Evolutionary conservation across 53 echinoderm and acorn worm species (phyloP).

Genomic region (Pentamera pediparva): DNA sequence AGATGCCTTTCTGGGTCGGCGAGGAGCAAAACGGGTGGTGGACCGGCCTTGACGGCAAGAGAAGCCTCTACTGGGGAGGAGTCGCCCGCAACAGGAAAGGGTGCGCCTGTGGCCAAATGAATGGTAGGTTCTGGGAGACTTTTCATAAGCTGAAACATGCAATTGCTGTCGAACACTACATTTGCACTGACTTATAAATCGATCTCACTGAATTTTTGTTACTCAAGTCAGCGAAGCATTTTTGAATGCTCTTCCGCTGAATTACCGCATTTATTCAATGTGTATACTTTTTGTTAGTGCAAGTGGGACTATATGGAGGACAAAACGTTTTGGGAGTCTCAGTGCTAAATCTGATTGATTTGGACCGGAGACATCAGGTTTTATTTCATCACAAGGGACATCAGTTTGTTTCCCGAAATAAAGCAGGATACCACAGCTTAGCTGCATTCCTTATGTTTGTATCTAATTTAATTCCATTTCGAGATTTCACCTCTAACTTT

Average conservation of each 20-base stretch:
- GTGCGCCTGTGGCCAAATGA: slow-evolving; percentile 11
- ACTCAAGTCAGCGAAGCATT: no score
- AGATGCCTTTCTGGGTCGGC: slow-evolving; percentile 10
- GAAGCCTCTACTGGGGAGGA: slow-evolving; percentile 50
- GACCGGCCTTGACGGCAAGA: slow-evolving; percentile 43
- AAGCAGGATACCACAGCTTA: neutral
- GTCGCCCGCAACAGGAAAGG: slow-evolving; percentile 13
- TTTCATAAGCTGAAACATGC: neutral
- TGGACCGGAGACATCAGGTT: no score
- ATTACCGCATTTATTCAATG: no score
- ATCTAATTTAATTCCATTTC: neutral
- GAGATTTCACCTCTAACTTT: no score
- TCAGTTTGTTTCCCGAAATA: neutral
- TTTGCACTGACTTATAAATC: neutral
- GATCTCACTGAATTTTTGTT: neutral
- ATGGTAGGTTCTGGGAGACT: neutral
- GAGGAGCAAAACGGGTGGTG: slow-evolving; percentile 44
- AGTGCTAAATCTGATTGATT: no score
- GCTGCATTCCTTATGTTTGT: neutral
- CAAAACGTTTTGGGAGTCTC: no score
- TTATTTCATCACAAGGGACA: no score
- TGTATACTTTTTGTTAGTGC: no score
- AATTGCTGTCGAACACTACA: neutral
- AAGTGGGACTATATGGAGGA: no score
- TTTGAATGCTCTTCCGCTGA: no score